Evolutionary conservation across 1,140 invertebrate species (phyloP), one percentile per base, ranked within the genome.

Genomic region (Drosophila santomea): DNA sequence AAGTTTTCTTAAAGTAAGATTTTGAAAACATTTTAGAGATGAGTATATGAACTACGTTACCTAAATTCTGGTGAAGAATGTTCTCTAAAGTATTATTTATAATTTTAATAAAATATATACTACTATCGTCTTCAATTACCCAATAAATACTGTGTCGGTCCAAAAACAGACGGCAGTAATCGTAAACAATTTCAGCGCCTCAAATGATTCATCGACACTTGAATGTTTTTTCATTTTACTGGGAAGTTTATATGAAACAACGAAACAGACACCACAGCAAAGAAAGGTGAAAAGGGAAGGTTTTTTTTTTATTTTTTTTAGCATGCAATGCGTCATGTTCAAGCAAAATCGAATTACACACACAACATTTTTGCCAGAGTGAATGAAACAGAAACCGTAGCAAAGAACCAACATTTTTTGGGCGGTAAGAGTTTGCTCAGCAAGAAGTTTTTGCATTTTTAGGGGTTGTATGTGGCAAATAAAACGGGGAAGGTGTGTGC

Each of bases 301-400:
- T 4, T 36, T 28, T 39, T 61, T 43, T 45, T 66, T 45, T 11
- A 38, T 4, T 36, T 28, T 39, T 61, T 43, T 45, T 66, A 48
- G 52, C 57, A 44, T 68, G 84, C 64, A 77, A 88, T 88, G 83
- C 83, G 83, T 88, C 83, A 88, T 78, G 88, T 80, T 77, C 66
- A 48, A 71, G 25, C 51, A 80, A 88, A 88, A 89, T 88, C 83
- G 83, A 88, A 88, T 88, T 88, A 89, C 83, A 64, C 71, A 32
- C 83, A 80, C 54, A 56, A 56, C 15, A 39, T 38, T 62, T 69
- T 69, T 43, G 38, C 64, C 74, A 69, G 55, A 69, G 66, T 61
- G 71, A 86, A 88, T 88, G 84, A 88, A 89, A 88, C 84, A 76
- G 84, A 86, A 86, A 88, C 83, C 83, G 79, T 88, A 69, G 44